Conservation (phyloP, 2,888 invertebrate species). For the Coremacera marginata region DNA sequence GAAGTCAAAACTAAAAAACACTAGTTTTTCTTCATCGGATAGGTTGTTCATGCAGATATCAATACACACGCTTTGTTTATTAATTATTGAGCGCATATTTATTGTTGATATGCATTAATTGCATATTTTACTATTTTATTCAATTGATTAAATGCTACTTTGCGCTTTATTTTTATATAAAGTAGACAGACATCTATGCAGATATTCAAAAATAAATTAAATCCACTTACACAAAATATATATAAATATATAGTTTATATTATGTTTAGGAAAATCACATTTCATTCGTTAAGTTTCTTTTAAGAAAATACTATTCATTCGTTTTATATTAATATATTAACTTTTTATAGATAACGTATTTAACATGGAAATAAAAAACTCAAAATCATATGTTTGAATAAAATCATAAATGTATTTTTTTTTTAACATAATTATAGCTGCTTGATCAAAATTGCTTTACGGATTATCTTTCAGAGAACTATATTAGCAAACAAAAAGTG, state of each 20-base stretch:
- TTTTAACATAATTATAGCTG: not conserved
- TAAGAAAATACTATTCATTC: not conserved
- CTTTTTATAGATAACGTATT: not conserved
- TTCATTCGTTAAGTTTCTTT: slow-evolving; percentile 17
- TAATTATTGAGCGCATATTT: too few species aligned
- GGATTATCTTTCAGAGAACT: not conserved
- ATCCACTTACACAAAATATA: not conserved
- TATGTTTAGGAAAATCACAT: slow-evolving; percentile 18
- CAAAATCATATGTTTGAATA: not conserved
- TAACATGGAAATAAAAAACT: not conserved
- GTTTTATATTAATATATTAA: not conserved
- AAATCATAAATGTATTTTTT: not conserved
- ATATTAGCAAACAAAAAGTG: not conserved
- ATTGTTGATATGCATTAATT: too few species aligned
- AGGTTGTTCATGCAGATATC: too few species aligned
- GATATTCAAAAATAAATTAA: not conserved
- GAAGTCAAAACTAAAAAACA: too few species aligned
- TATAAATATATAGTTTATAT: not conserved
- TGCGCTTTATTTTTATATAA: too few species aligned
- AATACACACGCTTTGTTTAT: too few species aligned
- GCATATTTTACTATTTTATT: too few species aligned
- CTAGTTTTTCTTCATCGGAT: too few species aligned
- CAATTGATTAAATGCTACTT: too few species aligned
- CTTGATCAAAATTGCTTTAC: too few species aligned
- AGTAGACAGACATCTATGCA: not conserved